Evolutionary conservation across 2,797 vertebrate genomes (phyloP).

Genomic region (Tympanoctomys barrerae): DNA sequence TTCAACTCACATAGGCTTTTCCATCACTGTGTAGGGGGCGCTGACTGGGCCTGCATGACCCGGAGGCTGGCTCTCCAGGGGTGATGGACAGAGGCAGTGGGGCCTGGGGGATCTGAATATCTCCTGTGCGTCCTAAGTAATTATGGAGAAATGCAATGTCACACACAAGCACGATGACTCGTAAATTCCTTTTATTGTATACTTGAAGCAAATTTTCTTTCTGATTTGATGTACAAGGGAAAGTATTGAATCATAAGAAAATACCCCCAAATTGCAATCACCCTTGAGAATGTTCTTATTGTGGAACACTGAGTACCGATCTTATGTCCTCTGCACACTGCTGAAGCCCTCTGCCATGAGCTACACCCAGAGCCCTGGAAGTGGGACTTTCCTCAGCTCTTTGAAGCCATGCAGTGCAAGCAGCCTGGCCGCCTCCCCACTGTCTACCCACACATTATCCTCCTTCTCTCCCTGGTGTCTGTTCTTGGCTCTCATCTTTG

Average conservation of each 20-base stretch:
- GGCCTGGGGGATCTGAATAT: neutral
- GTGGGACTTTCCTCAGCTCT: too few species aligned
- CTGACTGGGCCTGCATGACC: neutral
- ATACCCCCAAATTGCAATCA: neutral
- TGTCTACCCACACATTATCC: too few species aligned
- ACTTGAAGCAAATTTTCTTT: neutral
- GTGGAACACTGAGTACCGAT: too few species aligned
- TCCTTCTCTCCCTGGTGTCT: too few species aligned
- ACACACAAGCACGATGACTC: neutral
- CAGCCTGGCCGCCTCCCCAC: too few species aligned
- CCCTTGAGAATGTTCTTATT: neutral
- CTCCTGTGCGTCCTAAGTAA: neutral
- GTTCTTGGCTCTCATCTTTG: too few species aligned
- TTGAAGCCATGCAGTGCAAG: too few species aligned
- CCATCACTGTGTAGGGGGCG: neutral
- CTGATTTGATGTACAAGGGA: neutral
- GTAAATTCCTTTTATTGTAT: neutral
- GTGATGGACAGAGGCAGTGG: neutral
- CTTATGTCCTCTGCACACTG: too few species aligned
- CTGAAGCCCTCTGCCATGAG: too few species aligned
- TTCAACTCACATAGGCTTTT: neutral
- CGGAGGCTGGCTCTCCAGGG: neutral
- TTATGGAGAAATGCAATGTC: neutral
- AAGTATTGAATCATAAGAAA: too few species aligned
- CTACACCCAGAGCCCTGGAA: too few species aligned